Base-by-base conservation (phyloP, 2,113 vertebrate genomes). In the Bombycilla garrulus region DNA sequence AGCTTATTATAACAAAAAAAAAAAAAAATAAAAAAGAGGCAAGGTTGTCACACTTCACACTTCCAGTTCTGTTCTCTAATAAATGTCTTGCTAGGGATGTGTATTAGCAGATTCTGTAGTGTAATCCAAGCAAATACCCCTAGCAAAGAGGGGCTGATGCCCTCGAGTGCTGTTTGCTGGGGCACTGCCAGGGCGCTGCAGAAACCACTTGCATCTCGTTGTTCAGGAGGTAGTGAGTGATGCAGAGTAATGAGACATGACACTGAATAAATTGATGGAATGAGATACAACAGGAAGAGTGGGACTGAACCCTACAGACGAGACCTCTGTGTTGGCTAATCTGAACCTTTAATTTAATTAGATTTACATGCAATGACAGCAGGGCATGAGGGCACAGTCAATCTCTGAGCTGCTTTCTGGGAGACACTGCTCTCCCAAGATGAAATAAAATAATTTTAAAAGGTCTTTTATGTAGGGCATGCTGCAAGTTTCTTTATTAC, bases 191-290 rank as follows among this genome's bases (percentile, higher is more conserved):
- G 74, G 81, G 67, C 83, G 82, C 44, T 53, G 67, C 82, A 67
- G 66, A 54, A 56, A 53, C 44, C 15, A 88, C 95, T 96, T 94
- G 24, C 7, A 23, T 96, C 74, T 93, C 65, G 12, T 80, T 88
- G 86, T 92, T 95, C 58, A 7, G 53, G 74, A 74, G 6, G 53
- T 76, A 87, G 44, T 92, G 95, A 95, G 61, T 94, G 90, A 92
- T 94, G 93, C 54, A 51, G 61, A 82, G 81, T 89, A 95, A 93
- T 94, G 96, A 91, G 96, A 80, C 65, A 77, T 67, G 93, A 94
- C 84, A 93, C 81, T 69, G 94, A 95, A 95, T 95, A 96, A 96
- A 96, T 92, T 96, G 92, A 86, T 87, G 73, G n/a, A 95, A 95
- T 83, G 86, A 95, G 91, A 91, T 95, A 92, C 53, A 97, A 71